These are phyloP conservation scores for Paradoxurus hermaphroditus DNA, from an alignment of 2,113 vertebrate species.

Conservation along the genomic window DNA sequence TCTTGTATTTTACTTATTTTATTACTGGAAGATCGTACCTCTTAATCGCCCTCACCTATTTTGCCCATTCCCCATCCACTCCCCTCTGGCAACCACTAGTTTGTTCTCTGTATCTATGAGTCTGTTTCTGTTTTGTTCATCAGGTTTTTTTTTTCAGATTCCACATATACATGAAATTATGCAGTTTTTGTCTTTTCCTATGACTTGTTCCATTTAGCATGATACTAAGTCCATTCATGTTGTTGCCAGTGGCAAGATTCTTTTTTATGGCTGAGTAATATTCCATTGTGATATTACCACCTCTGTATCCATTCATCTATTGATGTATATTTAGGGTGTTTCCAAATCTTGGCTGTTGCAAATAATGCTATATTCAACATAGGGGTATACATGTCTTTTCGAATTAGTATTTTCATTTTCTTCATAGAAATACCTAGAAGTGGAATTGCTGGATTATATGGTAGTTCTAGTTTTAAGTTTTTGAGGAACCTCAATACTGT, in stretches of 20 bases:
- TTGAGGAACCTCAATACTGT: neutral
- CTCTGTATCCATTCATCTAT: neutral
- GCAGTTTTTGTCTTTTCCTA: neutral
- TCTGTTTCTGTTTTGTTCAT: neutral
- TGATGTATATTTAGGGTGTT: neutral
- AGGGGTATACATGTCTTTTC: neutral
- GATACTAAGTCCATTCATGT: neutral
- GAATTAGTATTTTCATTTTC: neutral
- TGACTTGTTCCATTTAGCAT: neutral
- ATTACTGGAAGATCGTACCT: neutral
- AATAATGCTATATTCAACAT: neutral
- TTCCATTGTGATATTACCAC: neutral
- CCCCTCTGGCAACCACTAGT: neutral
- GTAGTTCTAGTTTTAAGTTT: neutral
- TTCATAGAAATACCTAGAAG: neutral
- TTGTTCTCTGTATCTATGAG: neutral
- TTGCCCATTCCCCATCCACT: neutral
- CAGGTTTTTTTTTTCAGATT: neutral
- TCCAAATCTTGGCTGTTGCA: neutral
- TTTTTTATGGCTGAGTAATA: neutral
- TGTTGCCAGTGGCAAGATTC: neutral
- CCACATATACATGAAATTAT: neutral
- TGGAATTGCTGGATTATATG: neutral
- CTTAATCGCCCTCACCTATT: neutral
- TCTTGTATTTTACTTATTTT: neutral